A percentile compares a stretch with the other conserved stretches of the same genome.
Conservation (phyloP, 1,140 invertebrate species). For the Wiebesia pumilae region DNA sequence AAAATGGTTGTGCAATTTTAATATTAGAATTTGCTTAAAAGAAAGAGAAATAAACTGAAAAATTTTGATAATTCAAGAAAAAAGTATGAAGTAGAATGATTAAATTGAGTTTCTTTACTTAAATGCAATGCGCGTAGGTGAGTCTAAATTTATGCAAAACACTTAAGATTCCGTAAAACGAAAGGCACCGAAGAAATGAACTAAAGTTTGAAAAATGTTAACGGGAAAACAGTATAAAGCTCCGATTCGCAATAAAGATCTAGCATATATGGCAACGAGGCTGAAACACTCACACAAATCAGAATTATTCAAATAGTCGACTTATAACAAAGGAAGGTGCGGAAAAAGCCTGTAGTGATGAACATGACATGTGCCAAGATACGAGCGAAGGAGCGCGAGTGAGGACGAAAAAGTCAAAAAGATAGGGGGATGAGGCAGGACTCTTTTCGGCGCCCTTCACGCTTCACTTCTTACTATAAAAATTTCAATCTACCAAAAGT, state of each 20-base stretch:
- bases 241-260: not conserved
- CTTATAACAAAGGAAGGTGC: slow-evolving; percentile 29
- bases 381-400: not conserved
- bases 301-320: slow-evolving; percentile 41
- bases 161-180: not conserved
- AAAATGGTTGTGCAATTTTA: too few species aligned
- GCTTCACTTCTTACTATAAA: slow-evolving; percentile 53
- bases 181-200: not conserved
- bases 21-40: too few species aligned
- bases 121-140: not conserved
- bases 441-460: not conserved
- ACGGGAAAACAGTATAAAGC: not conserved
- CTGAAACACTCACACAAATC: slow-evolving; percentile 7
- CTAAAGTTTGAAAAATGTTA: not conserved
- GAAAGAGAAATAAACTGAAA: too few species aligned
- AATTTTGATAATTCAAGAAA: too few species aligned
- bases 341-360: not conserved
- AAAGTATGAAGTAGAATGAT: not conserved
- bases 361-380: slow-evolving; percentile 45
- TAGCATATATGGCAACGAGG: not conserved
- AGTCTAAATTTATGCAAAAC: slow-evolving; percentile 1
- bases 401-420: slow-evolving; percentile 5
- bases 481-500: slow-evolving; percentile 66
- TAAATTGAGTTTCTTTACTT: not conserved
- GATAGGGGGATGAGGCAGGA: not conserved